Conservation (phyloP, 2,888 invertebrate genomes). For the Leptinotarsa juncta region DNA sequence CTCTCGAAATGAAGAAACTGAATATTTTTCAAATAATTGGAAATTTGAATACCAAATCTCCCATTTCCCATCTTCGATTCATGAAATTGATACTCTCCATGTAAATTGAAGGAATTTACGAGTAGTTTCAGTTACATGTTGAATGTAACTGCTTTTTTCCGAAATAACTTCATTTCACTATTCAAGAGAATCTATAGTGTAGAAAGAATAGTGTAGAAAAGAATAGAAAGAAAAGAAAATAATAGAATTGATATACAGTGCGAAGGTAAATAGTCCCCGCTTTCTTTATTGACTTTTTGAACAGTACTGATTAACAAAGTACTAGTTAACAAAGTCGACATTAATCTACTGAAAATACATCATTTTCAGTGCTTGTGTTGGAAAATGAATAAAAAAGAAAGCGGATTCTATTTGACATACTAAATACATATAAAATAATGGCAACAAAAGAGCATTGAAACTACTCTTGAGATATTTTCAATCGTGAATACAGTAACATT, state of each 20-base stretch:
- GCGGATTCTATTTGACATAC: too few relatives aligned
- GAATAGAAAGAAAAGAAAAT: too few relatives aligned
- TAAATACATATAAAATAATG: not conserved
- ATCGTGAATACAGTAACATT: not conserved
- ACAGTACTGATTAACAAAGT: too few relatives aligned
- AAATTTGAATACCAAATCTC: slow-evolving; percentile 11
- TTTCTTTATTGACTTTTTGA: too few relatives aligned
- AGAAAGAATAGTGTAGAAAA: too few relatives aligned
- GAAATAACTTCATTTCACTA: not conserved
- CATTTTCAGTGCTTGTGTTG: too few relatives aligned
- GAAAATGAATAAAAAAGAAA: too few relatives aligned
- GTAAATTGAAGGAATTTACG: not conserved
- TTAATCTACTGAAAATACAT: too few relatives aligned
- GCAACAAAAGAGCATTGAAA: not conserved
- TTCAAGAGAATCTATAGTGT: too few relatives aligned
- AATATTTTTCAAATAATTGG: slow-evolving; percentile 7
- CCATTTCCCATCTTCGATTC: not conserved
- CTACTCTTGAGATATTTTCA: not conserved
- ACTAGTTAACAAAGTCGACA: too few relatives aligned
- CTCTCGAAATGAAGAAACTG: not conserved
- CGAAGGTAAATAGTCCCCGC: too few relatives aligned
- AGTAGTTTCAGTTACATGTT: not conserved
- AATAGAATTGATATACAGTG: too few relatives aligned
- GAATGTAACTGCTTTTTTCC: not conserved
- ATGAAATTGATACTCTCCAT: not conserved